Evolutionary conservation across 1,140 invertebrate genomes (phyloP), one percentile per base, ranked within the genome.

Genomic region (Pararge aegeria): DNA sequence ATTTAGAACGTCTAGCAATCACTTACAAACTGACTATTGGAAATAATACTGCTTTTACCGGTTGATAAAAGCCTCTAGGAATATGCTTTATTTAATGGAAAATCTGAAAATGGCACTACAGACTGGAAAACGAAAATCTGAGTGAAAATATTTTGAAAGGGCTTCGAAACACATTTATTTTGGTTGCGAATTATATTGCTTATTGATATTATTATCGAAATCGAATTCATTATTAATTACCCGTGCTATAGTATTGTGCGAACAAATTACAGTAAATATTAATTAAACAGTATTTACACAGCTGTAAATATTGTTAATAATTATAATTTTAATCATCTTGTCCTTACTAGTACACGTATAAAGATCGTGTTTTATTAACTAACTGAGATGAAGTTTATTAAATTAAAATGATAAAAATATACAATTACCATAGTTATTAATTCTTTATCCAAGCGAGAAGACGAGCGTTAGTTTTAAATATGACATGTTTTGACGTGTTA

Each of bases 401-500:
- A 24, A 67, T 65, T 65, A 61, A 61, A 61, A 66, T 61, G 57
- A 59, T 63, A 75, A 70, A 73, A 69, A 50, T 61, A 60, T 64
- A 52, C 62, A 67, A 71, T 80, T 73, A 72, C 64, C 67, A 78
- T 78, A 78, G 79, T 61, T 61, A 61, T 66, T 68, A 57, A 61
- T 70, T 68, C 77, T 67, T 73, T 70, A 54, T 66, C 61, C 61
- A 70, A 73, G 62, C 63, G 49, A 64, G 64, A 70, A 71, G 62
- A 66, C 51, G 62, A 66, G 55, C 66, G 62, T 76, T 73, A 68
- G 50, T 78, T 78, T 77, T 71, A 72, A 75, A 66, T 81, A 70
- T 77, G 70, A 72, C 75, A 65, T 77, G 78, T 81, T 81, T 73
- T 79, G 74, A 78, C 70, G 54, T 69, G 78, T 70, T 78, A 80